phyloP scores from a whole-genome alignment of 2,113 vertebrate genomes.

The Neotragus pygmaeus region DNA sequence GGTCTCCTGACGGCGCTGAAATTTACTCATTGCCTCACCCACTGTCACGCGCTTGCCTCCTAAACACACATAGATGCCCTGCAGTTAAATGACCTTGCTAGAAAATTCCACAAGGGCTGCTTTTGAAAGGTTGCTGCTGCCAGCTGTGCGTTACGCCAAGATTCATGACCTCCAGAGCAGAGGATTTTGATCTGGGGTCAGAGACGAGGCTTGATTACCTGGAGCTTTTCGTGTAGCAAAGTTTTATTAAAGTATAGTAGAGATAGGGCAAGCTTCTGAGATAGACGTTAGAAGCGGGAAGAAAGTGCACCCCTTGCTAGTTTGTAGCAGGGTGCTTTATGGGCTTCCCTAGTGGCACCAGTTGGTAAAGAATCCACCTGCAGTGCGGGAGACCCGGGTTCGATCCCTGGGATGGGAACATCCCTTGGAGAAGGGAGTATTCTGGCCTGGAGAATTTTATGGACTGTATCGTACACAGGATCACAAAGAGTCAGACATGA shows the following conservation, averaged over 20 bases:
- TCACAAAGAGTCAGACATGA: background rate
- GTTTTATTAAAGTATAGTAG: background rate
- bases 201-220: background rate
- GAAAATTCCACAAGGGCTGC: background rate
- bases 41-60: rapidly evolving
- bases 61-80: rapidly evolving
- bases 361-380: background rate
- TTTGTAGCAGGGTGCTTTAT: background rate
- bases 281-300: background rate
- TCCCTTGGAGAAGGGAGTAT: background rate
- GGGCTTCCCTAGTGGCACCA: background rate
- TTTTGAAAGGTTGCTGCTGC: background rate
- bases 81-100: background rate
- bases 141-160: background rate
- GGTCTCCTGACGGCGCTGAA: background rate
- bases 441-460: background rate
- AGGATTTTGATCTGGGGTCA: background rate
- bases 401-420: background rate
- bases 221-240: background rate
- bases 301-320: background rate
- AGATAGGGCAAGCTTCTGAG: background rate
- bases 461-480: background rate
- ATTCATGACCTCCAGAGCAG: background rate
- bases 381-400: background rate
- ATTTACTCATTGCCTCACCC: background rate